A percentile compares a stretch with the other conserved stretches of the same genome.
These are phyloP conservation scores for Hirtodrosophila cameraria DNA, from an alignment of 2,888 invertebrate species.

Conservation along the genomic window DNA sequence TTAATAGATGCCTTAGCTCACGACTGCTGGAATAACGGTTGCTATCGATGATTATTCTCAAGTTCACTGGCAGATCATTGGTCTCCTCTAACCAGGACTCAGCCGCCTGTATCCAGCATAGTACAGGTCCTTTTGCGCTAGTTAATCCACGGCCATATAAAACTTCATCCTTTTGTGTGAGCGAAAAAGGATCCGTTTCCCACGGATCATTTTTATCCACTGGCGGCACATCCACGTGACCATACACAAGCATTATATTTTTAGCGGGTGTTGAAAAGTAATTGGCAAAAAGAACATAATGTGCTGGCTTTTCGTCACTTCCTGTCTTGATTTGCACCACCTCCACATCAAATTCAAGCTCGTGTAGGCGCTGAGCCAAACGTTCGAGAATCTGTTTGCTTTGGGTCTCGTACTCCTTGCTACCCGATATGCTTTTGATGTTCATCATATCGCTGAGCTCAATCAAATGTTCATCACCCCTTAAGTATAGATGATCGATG, in stretches of 20 bases:
- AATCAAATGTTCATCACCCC: not conserved
- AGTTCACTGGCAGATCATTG: constrained; percentile 44
- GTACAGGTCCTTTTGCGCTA: constrained; percentile 40
- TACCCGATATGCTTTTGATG: constrained; percentile 24
- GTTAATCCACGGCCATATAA: constrained; percentile 43
- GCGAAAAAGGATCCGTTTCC: constrained; percentile 29
- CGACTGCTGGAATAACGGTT: not conserved
- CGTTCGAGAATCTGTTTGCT: constrained; percentile 38
- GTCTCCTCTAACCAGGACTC: constrained; percentile 25
- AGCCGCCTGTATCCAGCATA: constrained; percentile 45
- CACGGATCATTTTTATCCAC: constrained; percentile 14
- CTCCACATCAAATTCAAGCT: constrained; percentile 46
- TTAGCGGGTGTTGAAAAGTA: constrained; percentile 50
- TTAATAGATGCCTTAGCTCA: constrained; percentile 14
- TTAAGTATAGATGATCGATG: not conserved
- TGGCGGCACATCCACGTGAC: constrained; percentile 27
- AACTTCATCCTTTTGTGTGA: constrained; percentile 6
- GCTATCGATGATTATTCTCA: constrained; percentile 37
- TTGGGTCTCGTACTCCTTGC: not conserved
- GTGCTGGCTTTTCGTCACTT: not conserved
- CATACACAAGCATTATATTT: constrained; percentile 51
- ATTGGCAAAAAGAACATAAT: constrained; percentile 46
- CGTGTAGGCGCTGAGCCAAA: constrained; percentile 20
- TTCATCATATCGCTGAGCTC: constrained; percentile 25
- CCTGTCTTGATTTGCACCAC: constrained; percentile 15